Conservation (phyloP, 2,797 vertebrate species). For the Rhinichthys osculus region DNA sequence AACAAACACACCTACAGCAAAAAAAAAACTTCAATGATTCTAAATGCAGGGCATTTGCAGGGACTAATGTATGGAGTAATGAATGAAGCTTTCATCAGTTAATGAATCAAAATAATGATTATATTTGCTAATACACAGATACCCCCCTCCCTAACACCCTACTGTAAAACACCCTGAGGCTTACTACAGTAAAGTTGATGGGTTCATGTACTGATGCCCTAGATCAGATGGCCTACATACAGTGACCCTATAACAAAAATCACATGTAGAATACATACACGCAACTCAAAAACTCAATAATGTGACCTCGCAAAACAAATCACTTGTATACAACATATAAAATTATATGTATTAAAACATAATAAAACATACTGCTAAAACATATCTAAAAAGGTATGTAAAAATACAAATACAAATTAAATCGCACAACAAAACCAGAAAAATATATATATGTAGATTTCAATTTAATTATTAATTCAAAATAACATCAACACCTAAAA, state of each 20-base stretch:
- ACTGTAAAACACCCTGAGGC: slow-evolving; percentile 44
- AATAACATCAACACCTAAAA: not conserved
- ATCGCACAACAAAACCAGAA: not conserved
- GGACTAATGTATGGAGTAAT: not conserved
- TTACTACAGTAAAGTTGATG: slow-evolving; percentile 49
- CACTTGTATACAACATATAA: not conserved
- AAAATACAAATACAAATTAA: not conserved
- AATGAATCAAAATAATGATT: slow-evolving; percentile 13
- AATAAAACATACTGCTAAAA: not conserved
- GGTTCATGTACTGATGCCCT: slow-evolving; percentile 41
- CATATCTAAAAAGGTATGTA: no score
- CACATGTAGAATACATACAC: not conserved
- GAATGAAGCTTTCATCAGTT: slow-evolving; percentile 11
- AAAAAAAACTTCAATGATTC: not conserved
- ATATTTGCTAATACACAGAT: not conserved
- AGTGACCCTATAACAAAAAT: slow-evolving; percentile 20
- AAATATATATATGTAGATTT: not conserved
- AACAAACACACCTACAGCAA: not conserved
- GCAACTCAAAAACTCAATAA: slow-evolving; percentile 17
- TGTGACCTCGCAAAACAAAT: slow-evolving; percentile 5
- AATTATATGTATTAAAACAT: not conserved
- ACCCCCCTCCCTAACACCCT: not conserved
- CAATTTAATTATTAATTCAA: not conserved
- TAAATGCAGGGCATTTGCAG: not conserved
- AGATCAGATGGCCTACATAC: slow-evolving; percentile 56